Percentiles rank a stretch among this genome's conserved stretches.
phyloP scores from a whole-genome alignment of 2,888 invertebrate species.

The Crossocerus cetratus region DNA sequence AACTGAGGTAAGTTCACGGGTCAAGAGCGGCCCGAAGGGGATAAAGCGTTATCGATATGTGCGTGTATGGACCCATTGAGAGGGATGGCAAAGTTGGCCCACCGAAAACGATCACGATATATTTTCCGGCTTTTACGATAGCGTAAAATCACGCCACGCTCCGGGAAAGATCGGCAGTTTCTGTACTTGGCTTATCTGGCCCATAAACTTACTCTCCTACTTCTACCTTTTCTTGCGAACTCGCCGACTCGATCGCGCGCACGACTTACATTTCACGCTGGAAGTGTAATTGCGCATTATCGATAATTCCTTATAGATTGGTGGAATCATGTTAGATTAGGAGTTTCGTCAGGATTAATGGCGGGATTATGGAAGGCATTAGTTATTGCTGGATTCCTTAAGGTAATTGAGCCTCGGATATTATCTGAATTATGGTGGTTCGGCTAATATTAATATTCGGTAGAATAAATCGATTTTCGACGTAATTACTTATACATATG shows the following conservation, averaged over 20 bases:
- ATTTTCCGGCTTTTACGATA: slow-evolving; percentile 51
- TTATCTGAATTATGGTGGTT: too few species aligned
- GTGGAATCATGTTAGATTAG: too few species aligned
- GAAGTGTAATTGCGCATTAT: slow-evolving; percentile 55
- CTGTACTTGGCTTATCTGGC: slow-evolving; percentile 49
- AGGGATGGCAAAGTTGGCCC: slow-evolving; percentile 15
- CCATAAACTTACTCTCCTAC: slow-evolving; percentile 38
- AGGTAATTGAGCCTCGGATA: too few species aligned
- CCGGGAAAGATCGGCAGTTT: slow-evolving; percentile 43
- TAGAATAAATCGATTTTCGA: too few species aligned
- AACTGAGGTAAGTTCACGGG: too few species aligned
- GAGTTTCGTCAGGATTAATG: too few species aligned
- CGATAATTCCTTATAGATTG: slow-evolving; percentile 13
- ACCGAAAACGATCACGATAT: slow-evolving; percentile 40
- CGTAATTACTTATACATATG: too few species aligned
- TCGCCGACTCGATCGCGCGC: background rate
- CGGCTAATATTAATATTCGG: too few species aligned
- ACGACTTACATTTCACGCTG: slow-evolving; percentile 39
- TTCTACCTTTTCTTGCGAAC: too few species aligned
- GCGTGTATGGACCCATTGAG: slow-evolving; percentile 15
- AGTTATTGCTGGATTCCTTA: too few species aligned
- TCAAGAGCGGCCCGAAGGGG: background rate
- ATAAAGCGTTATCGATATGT: slow-evolving; percentile 20
- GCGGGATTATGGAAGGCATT: too few species aligned
- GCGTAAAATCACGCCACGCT: slow-evolving; percentile 51